These are phyloP conservation scores for Taxidea taxus DNA, from an alignment of 2,113 vertebrate genomes.

Conservation along the genomic window DNA sequence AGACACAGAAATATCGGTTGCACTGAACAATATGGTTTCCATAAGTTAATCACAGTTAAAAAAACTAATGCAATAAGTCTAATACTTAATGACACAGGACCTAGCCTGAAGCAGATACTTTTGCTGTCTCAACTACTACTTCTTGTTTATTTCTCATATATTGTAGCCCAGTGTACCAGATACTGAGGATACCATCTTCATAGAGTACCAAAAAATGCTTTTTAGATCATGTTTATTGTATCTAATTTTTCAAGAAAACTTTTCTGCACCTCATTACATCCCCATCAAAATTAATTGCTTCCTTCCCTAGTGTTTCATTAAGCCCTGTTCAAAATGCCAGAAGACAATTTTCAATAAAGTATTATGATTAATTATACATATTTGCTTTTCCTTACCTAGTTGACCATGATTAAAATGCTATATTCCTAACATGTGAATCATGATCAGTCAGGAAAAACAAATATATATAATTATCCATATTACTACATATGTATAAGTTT, in stretches of 20 bases:
- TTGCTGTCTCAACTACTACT: not conserved
- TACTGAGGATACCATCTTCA: not conserved
- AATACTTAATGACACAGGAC: not conserved
- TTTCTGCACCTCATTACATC: not conserved
- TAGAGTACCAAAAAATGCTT: not conserved
- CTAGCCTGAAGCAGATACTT: not conserved
- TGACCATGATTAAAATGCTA: not conserved
- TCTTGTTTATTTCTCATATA: not conserved
- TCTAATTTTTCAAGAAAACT: not conserved
- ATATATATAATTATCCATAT: not conserved
- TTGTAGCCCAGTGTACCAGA: not conserved
- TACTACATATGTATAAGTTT: not conserved
- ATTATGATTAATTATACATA: not conserved
- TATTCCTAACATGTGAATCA: not conserved
- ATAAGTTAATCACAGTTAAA: not conserved
- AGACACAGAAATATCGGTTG: not conserved
- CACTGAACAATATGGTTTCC: not conserved
- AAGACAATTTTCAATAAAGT: not conserved
- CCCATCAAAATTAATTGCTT: not conserved
- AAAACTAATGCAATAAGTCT: not conserved
- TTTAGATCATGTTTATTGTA: not conserved
- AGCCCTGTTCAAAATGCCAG: not conserved
- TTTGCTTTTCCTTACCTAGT: not conserved
- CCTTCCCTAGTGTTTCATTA: not conserved
- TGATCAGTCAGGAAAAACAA: not conserved